Base-by-base conservation (phyloP, 2,888 invertebrate species). In the Thyatira batis region DNA sequence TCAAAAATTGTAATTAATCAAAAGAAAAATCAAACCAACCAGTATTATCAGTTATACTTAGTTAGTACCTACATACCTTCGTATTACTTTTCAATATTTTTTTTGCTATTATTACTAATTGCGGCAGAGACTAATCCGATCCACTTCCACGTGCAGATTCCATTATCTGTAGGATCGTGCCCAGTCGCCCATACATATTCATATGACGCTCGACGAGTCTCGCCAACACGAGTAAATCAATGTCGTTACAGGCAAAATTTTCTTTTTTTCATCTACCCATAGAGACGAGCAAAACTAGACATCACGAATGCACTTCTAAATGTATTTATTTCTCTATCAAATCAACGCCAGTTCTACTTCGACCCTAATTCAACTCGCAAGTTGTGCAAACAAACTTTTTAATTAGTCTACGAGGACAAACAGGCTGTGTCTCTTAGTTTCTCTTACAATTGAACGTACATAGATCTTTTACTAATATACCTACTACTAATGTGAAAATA, bases 371-470 rank as follows among this genome's bases (percentile, higher is more conserved):
- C 82, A 76, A 64, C 78, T 76, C 76, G 64, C 73, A 84, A 90
- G 78, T 89, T 85, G 71, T 69, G 67, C 76, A 77, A 86, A 87
- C 89, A 91, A 92, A 92, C 90, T 91, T 91, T 91, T 91, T 92
- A 92, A 92, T 92, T 92, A 92, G 90, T 89, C 89, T 85, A 79
- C 84, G 81, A 89, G 86, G 83, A 89, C 90, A 90, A 91, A 89
- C 91, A 91, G 85, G 87, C 87, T 83, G 84, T 83, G 81, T 86
- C 87, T 85, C 84, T 80, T 80, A 82, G 83, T 82, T 86, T 70
- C 73, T 73, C 70, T 78, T 76, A 80, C 79, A 80, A 78, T 80
- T 82, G 77, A 76, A 75, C 81, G 72, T 75, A 33, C 3, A 33
- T 3, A 13, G 30, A 30, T n/a, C 3, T 30, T 2, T 30, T 3